These are phyloP conservation scores for Meandrina meandrites DNA, from an alignment of 92 coral and sea anemone genomes.

Conservation along the genomic window DNA sequence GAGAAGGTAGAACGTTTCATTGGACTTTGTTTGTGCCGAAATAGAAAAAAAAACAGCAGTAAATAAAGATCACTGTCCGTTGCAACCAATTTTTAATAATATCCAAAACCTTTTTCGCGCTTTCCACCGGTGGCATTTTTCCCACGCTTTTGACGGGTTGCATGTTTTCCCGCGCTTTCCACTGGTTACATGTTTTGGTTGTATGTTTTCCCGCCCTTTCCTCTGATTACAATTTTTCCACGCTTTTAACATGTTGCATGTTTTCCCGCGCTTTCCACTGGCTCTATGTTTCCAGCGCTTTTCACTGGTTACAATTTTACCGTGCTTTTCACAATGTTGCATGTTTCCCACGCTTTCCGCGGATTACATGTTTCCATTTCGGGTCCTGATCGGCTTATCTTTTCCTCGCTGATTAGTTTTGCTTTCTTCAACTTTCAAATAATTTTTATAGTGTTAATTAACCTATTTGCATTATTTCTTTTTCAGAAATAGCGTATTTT, in stretches of 20 bases:
- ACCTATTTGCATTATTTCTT: neutral
- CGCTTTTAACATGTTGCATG: neutral
- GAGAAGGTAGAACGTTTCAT: constrained; percentile 77
- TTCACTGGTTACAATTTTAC: neutral
- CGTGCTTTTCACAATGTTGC: neutral
- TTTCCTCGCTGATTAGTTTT: neutral
- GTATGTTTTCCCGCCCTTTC: neutral
- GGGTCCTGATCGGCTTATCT: neutral
- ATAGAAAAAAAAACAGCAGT: neutral
- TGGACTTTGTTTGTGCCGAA: neutral
- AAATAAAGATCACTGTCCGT: neutral
- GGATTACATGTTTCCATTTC: neutral
- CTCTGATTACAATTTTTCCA: neutral
- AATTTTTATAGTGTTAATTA: neutral
- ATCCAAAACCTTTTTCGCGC: neutral
- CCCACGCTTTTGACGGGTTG: neutral
- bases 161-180: too few species aligned
- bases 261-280: neutral
- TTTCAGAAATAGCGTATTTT: constrained; percentile 89
- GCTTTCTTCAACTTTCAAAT: neutral
- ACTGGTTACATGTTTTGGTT: neutral
- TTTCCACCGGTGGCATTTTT: neutral
- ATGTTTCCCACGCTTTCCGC: neutral
- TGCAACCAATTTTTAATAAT: neutral
- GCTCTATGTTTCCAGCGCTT: neutral